Percentiles rank a stretch among this genome's conserved stretches.
Conservation (phyloP, 2,797 vertebrate genomes). For the Sylvilagus floridanus region DNA sequence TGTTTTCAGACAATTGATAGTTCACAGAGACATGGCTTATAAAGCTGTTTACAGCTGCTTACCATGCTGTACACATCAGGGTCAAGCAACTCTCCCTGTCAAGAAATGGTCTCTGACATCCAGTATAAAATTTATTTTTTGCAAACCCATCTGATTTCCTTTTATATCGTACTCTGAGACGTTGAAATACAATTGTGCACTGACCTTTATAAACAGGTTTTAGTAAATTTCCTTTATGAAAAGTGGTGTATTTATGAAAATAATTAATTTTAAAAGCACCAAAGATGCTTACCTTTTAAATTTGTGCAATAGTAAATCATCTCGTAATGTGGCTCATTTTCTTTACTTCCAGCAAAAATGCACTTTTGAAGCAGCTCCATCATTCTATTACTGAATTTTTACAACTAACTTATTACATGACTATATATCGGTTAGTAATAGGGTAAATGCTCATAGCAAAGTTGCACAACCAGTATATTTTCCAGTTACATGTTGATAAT, state of each 20-base stretch:
- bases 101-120: background rate
- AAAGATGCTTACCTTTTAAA: background rate
- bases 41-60: conserved; percentile 22
- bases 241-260: conserved; percentile 29
- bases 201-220: background rate
- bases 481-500: conserved; percentile 48
- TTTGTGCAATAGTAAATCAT: background rate
- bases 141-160: background rate
- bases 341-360: conserved; percentile 45
- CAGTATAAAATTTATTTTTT: conserved; percentile 12
- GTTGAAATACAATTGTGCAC: background rate
- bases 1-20: background rate
- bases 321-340: conserved; percentile 15
- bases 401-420: conserved; percentile 35
- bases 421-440: background rate
- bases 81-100: conserved; percentile 17
- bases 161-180: background rate
- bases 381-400: conserved; percentile 25
- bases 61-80: background rate
- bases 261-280: conserved; percentile 54
- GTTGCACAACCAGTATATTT: background rate
- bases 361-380: conserved; percentile 6
- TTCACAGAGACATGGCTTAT: background rate
- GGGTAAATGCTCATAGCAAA: background rate
- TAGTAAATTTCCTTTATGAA: conserved; percentile 26